Conservation (phyloP, 1,140 invertebrate species). For the Popillia japonica region DNA sequence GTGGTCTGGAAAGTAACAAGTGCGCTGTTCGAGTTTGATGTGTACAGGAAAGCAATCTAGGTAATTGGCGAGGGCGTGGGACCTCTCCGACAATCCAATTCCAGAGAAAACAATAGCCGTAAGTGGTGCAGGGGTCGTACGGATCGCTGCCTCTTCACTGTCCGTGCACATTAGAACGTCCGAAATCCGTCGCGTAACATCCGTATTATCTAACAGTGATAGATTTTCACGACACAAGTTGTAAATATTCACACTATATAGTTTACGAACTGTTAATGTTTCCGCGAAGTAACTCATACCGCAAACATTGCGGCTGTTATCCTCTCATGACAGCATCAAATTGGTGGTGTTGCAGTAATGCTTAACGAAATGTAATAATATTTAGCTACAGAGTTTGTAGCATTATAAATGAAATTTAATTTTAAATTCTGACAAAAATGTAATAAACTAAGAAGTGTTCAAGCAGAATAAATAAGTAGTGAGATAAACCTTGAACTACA, state of each 20-base stretch:
- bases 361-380: no score
- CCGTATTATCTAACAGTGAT: conserved; percentile 36
- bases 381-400: no score
- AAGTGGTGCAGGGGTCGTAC: conserved; percentile 60
- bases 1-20: conserved; percentile 44
- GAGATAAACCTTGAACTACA: no score
- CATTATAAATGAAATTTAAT: no score
- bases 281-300: not conserved
- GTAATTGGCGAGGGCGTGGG: conserved; percentile 57
- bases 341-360: no score
- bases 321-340: no score
- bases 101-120: conserved; percentile 67
- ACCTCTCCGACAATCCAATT: conserved; percentile 62
- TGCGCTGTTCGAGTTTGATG: conserved; percentile 44
- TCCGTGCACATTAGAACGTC: conserved; percentile 34
- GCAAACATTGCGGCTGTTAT: not conserved
- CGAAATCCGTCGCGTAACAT: conserved; percentile 36
- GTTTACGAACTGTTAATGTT: not conserved
- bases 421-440: no score
- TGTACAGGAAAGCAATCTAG: conserved; percentile 49
- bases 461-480: no score
- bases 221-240: not conserved
- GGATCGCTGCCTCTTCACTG: conserved; percentile 40
- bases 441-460: no score
- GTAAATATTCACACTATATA: conserved; percentile 10